phyloP scores from a whole-genome alignment of 2,797 vertebrate species.

The Poecilia wingei region DNA sequence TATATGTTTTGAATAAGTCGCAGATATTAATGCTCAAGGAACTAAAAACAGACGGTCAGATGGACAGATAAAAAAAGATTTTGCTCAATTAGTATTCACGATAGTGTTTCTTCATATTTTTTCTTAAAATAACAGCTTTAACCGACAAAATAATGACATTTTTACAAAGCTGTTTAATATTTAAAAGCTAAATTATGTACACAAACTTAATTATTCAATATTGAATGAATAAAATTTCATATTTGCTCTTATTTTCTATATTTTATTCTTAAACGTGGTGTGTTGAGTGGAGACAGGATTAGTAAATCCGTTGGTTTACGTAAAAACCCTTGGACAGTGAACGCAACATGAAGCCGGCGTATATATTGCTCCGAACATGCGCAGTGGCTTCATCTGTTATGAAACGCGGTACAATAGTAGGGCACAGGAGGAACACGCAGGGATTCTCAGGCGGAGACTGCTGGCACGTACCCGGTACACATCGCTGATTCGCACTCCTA shows the following conservation, averaged over 20 bases:
- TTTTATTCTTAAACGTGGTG: background rate
- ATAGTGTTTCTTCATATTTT: background rate
- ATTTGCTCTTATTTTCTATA: background rate
- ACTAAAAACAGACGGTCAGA: too few species aligned
- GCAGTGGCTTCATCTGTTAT: conserved; percentile 42
- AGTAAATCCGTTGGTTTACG: background rate
- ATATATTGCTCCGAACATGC: conserved; percentile 32
- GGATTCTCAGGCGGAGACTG: background rate
- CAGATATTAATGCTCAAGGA: background rate
- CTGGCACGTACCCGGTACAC: rapidly evolving
- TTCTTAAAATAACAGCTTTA: background rate
- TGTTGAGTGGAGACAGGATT: too few species aligned
- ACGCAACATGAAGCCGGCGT: conserved; percentile 11
- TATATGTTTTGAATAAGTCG: background rate
- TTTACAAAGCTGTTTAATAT: background rate
- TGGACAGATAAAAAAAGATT: background rate
- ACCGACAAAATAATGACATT: background rate
- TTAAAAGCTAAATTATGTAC: background rate
- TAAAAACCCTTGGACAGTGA: background rate
- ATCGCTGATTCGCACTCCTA: background rate
- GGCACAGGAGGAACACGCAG: background rate
- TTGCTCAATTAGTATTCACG: background rate
- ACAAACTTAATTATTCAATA: background rate
- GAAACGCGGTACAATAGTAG: conserved; percentile 50
- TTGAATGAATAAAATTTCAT: background rate